Evolutionary conservation across 2,888 invertebrate genomes (phyloP), one percentile per base, ranked within the genome.

Genomic region (Notodonta ziczac): DNA sequence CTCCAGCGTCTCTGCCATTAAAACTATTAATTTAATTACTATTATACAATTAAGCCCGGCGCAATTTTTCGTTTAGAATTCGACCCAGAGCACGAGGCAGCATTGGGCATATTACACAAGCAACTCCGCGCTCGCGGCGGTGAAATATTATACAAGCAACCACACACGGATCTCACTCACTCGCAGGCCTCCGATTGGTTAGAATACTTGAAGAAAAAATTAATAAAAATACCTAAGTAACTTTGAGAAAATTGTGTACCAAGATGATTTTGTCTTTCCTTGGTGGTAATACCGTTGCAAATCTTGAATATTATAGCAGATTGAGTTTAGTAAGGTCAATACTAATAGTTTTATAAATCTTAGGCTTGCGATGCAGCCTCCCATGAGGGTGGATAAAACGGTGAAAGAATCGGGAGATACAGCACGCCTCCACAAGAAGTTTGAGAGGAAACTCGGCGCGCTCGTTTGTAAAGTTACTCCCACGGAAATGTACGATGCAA

Each of bases 401-500:
- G 87, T 91, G 2, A 89, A 82, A 60, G 86, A 88, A 40, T 84
- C 90, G 2, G 75, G 76, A 0, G 91, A 93, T 52, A 87, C 90
- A 0, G 78, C 78, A 1, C 86, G 90, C 1, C 83, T 93, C n/a
- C 81, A 85, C 50, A 89, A 87, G 64, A 91, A 91, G 72, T 89
- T 93, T 58, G 91, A 92, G 66, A 82, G 71, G 58, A 91, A 89
- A 70, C 82, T 91, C 0, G 75, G 69, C 59, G 44, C 58, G 0
- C 66, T 91, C 0, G 88, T 91, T 24, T 66, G 53, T 13, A 80
- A 80, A n/a, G 68, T 42, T 0, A 89, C 88, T 2, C 86, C 56
- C 0, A 44, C 4, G 4, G 56, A 56, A 24, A 44, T 56, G 56
- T 56, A 56, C 12, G 56, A 56, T 44, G 44, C 56, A n/a, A 54